Evolutionary conservation across 2,888 invertebrate species (phyloP).

Genomic region (Cacoxenus indagator): DNA sequence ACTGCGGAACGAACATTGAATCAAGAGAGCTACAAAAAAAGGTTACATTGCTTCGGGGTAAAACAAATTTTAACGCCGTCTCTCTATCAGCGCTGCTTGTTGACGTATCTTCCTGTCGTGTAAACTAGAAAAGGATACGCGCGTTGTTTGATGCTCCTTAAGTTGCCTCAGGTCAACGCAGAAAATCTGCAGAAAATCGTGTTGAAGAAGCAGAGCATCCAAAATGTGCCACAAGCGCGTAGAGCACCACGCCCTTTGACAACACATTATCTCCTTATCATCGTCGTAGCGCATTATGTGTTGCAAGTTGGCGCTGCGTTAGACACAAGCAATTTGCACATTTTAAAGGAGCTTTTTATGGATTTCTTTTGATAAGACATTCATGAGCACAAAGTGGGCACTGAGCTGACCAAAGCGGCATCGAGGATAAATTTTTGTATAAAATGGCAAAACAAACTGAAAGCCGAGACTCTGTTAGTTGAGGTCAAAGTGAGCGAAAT

Average conservation of each 20-base stretch:
- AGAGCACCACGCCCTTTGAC: no score
- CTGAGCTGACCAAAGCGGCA: background rate
- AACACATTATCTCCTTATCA: background rate
- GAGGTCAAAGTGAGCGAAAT: background rate
- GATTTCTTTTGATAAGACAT: background rate
- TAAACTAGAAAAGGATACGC: background rate
- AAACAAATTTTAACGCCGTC: constrained; percentile 3
- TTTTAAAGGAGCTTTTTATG: constrained; percentile 3
- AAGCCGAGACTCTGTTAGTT: background rate
- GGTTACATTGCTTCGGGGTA: background rate
- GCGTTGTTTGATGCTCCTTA: background rate
- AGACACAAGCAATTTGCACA: constrained; percentile 10
- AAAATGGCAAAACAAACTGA: background rate
- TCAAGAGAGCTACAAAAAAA: constrained; percentile 1
- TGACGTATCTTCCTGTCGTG: no score
- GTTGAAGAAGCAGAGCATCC: background rate
- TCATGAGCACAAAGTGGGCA: background rate
- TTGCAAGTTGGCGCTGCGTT: background rate
- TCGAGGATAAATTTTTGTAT: background rate
- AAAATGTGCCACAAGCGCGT: background rate
- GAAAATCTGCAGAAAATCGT: background rate
- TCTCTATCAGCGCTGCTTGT: background rate
- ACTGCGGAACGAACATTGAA: background rate
- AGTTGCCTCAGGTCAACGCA: background rate
- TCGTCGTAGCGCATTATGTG: background rate